A percentile compares a stretch with the other conserved stretches of the same genome.
Conservation (phyloP, 2,888 invertebrate species). For the Gymnoscelis rufifasciata region DNA sequence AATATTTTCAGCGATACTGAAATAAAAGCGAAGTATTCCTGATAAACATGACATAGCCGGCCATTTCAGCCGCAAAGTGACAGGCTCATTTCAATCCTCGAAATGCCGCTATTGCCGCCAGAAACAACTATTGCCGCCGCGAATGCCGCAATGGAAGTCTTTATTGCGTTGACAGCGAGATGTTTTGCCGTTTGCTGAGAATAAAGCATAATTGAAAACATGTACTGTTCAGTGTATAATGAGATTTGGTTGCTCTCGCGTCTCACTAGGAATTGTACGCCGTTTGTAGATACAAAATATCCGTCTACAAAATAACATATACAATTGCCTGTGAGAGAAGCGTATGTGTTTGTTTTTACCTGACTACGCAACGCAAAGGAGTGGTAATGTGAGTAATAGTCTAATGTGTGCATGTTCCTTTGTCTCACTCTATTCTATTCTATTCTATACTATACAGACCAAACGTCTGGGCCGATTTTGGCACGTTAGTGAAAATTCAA, state of each 20-base stretch:
- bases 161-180: slow-evolving; percentile 16
- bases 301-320: too few species aligned
- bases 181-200: slow-evolving; percentile 11
- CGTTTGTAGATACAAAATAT: neutral
- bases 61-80: slow-evolving; percentile 34
- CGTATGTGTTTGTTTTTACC: too few species aligned
- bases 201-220: slow-evolving; percentile 4
- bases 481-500: too few species aligned
- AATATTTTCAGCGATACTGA: too few species aligned
- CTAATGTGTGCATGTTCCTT: too few species aligned
- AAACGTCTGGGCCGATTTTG: too few species aligned
- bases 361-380: too few species aligned
- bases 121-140: slow-evolving; percentile 42
- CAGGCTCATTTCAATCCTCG: slow-evolving; percentile 40
- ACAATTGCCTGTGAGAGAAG: too few species aligned
- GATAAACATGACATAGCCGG: slow-evolving; percentile 23
- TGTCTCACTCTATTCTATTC: too few species aligned
- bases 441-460: too few species aligned
- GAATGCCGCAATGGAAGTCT: slow-evolving; percentile 31
- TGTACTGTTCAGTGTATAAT: slow-evolving; percentile 1
- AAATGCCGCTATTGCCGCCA: slow-evolving; percentile 29
- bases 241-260: slow-evolving; percentile 7
- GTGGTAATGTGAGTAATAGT: too few species aligned
- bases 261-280: neutral
- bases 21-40: slow-evolving; percentile 9